phyloP scores from a whole-genome alignment of 2,113 vertebrate species.

The rabbit (Oryctolagus cuniculus) region DNA sequence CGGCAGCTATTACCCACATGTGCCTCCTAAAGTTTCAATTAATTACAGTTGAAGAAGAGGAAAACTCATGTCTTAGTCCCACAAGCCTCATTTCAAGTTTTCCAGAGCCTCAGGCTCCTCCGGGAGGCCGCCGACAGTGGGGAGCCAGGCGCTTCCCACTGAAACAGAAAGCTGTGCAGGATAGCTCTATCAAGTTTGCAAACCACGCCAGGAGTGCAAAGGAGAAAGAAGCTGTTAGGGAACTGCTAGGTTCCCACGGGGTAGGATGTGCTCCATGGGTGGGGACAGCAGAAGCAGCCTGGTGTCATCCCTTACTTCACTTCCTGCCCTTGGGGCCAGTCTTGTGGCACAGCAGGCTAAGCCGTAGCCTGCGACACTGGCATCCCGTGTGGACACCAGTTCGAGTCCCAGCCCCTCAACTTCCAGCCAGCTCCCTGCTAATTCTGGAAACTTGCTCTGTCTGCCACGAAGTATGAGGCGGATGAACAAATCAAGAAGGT shows the following conservation, averaged over 20 bases:
- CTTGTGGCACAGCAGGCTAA: too few relatives aligned
- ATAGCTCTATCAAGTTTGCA: not conserved
- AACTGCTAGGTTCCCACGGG: not conserved
- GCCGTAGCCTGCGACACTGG: too few relatives aligned
- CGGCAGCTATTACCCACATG: not conserved
- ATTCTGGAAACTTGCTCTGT: too few relatives aligned
- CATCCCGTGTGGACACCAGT: too few relatives aligned
- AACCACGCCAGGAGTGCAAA: not conserved
- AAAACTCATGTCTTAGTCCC: not conserved
- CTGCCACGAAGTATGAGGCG: too few relatives aligned
- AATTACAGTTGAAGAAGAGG: not conserved
- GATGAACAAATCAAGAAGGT: too few relatives aligned
- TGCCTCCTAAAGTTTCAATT: conserved; percentile 17
- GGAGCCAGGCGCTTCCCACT: not conserved
- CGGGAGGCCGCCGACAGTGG: not conserved
- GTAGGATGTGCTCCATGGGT: not conserved
- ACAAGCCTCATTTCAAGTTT: not conserved
- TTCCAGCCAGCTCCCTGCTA: too few relatives aligned
- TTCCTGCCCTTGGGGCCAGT: not conserved
- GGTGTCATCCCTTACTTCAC: too few relatives aligned
- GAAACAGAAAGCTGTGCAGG: not conserved
- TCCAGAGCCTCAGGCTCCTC: fast-evolving
- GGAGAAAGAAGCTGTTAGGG: not conserved
- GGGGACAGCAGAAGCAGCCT: not conserved
- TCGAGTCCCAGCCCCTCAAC: too few relatives aligned